Evolutionary conservation across 2,888 invertebrate genomes (phyloP).

Genomic region (Drosophila macrospina): DNA sequence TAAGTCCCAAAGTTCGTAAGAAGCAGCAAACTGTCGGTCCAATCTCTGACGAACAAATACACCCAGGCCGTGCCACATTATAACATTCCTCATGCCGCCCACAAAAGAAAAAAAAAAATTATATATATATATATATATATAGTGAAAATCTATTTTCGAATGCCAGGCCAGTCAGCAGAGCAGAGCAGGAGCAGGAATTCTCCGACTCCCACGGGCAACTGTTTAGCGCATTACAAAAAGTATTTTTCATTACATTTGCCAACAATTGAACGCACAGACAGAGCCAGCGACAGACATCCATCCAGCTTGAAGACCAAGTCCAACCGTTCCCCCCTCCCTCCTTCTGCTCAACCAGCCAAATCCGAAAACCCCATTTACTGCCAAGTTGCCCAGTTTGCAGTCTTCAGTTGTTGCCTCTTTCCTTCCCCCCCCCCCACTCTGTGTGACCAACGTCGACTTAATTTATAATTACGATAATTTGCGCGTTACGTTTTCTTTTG

Average conservation of each 20-base stretch:
- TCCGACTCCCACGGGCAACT: constrained; percentile 10
- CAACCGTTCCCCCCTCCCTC: not conserved
- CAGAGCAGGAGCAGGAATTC: not conserved
- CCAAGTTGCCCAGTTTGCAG: constrained; percentile 34
- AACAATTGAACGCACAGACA: constrained; percentile 62
- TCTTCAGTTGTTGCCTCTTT: constrained; percentile 4
- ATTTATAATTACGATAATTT: constrained; percentile 80
- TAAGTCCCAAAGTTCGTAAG: constrained; percentile 38
- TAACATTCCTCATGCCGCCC: constrained; percentile 38
- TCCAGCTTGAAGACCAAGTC: not conserved
- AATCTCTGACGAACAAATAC: constrained; percentile 26
- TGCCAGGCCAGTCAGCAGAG: constrained; percentile 66
- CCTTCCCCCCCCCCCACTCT: not conserved
- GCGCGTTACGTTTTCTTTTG: constrained; percentile 81
- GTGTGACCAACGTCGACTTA: constrained; percentile 76
- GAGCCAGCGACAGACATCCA: not conserved
- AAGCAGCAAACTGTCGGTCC: constrained; percentile 7
- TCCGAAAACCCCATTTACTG: not conserved
- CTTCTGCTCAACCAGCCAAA: too few species aligned
- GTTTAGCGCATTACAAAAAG: constrained; percentile 62
- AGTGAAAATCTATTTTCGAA: constrained; percentile 79
- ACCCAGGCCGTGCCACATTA: constrained; percentile 5
- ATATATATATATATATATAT: too few species aligned
- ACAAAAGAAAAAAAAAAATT: too few species aligned
- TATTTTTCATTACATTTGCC: constrained; percentile 79